Evolutionary conservation across 2,797 vertebrate genomes (phyloP), one percentile per base, ranked within the genome.

Genomic region (Epinephelus awoara): DNA sequence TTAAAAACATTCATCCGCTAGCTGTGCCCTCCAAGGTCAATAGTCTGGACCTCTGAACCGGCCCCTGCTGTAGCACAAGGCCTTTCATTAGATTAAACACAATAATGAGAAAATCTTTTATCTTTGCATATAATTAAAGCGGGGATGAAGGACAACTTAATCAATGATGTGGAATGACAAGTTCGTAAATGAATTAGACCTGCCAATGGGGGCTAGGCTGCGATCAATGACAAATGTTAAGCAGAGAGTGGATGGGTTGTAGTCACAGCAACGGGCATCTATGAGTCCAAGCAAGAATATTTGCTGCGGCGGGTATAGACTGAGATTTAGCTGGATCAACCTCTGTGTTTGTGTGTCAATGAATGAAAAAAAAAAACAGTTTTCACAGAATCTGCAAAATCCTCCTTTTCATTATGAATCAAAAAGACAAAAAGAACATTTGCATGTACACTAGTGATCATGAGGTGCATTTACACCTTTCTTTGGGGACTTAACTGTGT

Each of bases 121-220:
- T 97, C 96, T 97, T 96, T 95, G 96, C 95, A 96, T 96, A 96
- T 97, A 97, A 98, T 99, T 97, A 99, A 97, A 97, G 96, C 96
- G 93, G 95, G 96, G 95, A 94, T 95, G 94, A 96, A 96, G 95
- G 97, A 97, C 96, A 90, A 96, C 93, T 96, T 94, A 97, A 97
- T 99, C 97, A 96, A 99, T 98, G 95, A 93, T 91, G 95, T 95
- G 93, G 96, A 97, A 97, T 97, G 97, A 98, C 97, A 97, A 96
- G 96, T 97, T 97, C 95, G 97, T 99, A 98, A 99, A 98, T 98
- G 96, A 98, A 98, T 98, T 97, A 98, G 97, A 97, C 94, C 96
- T 96, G 95, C 96, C 96, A 95, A 94, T 97, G 96, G 94, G 92
- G 94, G 84, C 92, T 88, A 94, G 94, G 92, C 92, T 95, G 93